Conservation (phyloP, 2,797 vertebrate species). For the Nannoperca australis region DNA sequence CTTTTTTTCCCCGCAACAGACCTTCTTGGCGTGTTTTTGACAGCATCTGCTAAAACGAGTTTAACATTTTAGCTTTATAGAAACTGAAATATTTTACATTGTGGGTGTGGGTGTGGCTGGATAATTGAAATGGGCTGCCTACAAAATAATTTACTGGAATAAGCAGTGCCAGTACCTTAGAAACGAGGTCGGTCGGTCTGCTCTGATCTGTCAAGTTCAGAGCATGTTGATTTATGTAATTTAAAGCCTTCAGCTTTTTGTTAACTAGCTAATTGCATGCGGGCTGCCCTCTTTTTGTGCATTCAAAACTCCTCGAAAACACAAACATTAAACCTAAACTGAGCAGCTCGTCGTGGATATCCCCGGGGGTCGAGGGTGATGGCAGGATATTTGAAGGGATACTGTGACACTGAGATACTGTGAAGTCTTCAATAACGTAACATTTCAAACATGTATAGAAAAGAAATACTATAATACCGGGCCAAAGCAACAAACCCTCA, state of each 20-base stretch:
- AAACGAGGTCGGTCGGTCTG: neutral
- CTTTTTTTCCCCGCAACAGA: neutral
- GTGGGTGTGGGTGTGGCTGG: conserved; percentile 6
- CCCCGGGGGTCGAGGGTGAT: no score
- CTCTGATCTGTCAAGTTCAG: neutral
- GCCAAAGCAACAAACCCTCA: neutral
- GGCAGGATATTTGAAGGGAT: no score
- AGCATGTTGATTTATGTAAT: neutral
- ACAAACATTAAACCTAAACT: rapidly evolving
- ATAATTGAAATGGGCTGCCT: neutral
- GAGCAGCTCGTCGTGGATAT: no score
- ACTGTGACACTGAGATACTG: no score
- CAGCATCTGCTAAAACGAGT: neutral
- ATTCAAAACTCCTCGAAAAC: conserved; percentile 32
- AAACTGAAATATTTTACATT: neutral
- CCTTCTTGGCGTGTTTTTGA: neutral
- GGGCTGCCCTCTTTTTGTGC: conserved; percentile 1
- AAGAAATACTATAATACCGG: neutral
- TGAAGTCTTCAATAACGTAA: rapidly evolving
- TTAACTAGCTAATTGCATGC: conserved; percentile 14
- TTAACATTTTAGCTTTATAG: neutral
- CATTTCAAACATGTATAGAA: rapidly evolving
- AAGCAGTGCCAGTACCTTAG: neutral
- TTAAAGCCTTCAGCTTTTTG: neutral
- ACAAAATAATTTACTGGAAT: neutral